Evolutionary conservation across 2,797 vertebrate genomes (phyloP).

Genomic region (Hemibagrus guttatus): DNA sequence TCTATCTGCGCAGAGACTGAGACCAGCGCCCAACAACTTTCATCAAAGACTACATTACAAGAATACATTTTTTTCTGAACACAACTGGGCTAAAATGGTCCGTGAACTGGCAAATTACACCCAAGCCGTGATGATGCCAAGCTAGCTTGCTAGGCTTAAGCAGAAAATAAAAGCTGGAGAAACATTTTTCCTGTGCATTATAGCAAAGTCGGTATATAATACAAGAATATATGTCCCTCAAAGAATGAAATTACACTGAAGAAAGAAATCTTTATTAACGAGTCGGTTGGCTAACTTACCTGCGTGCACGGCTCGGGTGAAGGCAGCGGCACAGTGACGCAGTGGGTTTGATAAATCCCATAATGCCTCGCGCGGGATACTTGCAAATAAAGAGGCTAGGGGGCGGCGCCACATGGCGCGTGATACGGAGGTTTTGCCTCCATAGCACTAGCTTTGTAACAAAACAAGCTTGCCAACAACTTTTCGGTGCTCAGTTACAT

Average conservation of each 20-base stretch:
- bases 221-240: neutral
- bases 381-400: no score
- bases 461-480: neutral
- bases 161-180: neutral
- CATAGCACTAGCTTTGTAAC: neutral
- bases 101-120: neutral
- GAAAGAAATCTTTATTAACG: neutral
- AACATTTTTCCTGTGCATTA: neutral
- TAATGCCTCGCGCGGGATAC: neutral
- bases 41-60: no score
- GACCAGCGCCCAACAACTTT: no score
- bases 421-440: neutral
- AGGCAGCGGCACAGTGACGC: neutral
- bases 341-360: neutral
- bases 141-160: neutral
- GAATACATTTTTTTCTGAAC: neutral
- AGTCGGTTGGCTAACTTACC: slow-evolving; percentile 15
- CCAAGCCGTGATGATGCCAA: neutral
- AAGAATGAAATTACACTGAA: neutral
- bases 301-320: neutral
- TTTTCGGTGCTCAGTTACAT: neutral
- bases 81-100: neutral
- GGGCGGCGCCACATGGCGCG: neutral
- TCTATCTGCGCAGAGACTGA: neutral
- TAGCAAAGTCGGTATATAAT: neutral